A percentile compares a stretch with the other conserved stretches of the same genome.
Evolutionary conservation across 2,113 vertebrate genomes (phyloP).

Genomic region (Peromyscus polionotus): DNA sequence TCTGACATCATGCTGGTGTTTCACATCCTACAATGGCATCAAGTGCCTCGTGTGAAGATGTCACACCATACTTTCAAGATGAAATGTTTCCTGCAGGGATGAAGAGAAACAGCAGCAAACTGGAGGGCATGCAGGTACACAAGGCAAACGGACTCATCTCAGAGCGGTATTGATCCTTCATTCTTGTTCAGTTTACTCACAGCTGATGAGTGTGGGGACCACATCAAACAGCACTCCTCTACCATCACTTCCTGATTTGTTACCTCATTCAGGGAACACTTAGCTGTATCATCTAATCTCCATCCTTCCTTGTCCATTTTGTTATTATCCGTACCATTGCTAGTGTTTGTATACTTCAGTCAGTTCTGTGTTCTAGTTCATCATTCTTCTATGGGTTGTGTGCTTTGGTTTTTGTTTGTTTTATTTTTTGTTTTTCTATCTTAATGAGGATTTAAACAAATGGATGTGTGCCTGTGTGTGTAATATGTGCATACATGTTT

Average conservation of each 20-base stretch:
- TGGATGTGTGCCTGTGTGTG: neutral
- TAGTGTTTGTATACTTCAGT: neutral
- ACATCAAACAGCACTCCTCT: neutral
- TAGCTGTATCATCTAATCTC: neutral
- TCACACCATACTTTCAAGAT: neutral
- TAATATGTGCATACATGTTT: neutral
- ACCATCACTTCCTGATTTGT: neutral
- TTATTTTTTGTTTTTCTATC: neutral
- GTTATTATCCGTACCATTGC: neutral
- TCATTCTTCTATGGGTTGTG: neutral
- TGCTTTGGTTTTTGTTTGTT: neutral
- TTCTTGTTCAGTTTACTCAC: neutral
- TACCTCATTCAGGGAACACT: neutral
- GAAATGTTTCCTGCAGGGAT: neutral
- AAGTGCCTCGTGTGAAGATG: neutral
- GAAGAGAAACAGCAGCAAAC: neutral
- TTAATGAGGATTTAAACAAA: neutral
- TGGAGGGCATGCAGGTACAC: neutral
- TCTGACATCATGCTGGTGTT: neutral
- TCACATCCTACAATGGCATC: neutral
- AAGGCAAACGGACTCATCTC: constrained; percentile 1
- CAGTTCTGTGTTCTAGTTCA: constrained; percentile 10
- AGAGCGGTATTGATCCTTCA: neutral
- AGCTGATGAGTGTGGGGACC: neutral
- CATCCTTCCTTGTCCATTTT: neutral